These are phyloP conservation scores for Lasiommata megera DNA, from an alignment of 2,888 invertebrate species.

Conservation along the genomic window DNA sequence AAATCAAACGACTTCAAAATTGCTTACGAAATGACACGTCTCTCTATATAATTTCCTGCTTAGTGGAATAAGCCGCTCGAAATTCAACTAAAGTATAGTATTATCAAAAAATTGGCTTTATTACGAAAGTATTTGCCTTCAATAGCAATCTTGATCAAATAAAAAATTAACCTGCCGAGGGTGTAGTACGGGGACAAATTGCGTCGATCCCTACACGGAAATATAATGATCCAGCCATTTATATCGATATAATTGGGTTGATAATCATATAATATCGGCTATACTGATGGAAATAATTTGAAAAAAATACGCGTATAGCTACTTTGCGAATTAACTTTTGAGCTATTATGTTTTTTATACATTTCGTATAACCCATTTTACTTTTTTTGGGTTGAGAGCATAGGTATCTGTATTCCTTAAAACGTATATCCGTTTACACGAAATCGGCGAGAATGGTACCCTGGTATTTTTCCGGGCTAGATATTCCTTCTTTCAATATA, in stretches of 20 bases:
- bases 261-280: constrained; percentile 11
- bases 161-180: constrained; percentile 70
- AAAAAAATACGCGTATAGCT: not conserved
- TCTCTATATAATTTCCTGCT: constrained; percentile 62
- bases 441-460: too few relatives aligned
- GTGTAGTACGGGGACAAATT: constrained; percentile 65
- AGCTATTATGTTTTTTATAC: too few relatives aligned
- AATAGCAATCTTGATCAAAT: constrained; percentile 73
- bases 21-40: constrained; percentile 69
- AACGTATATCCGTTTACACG: too few relatives aligned
- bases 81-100: constrained; percentile 53
- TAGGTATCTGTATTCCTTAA: too few relatives aligned
- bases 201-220: constrained; percentile 55
- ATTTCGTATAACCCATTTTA: too few relatives aligned
- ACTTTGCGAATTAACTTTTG: too few relatives aligned
- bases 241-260: constrained; percentile 18
- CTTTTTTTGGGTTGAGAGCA: too few relatives aligned
- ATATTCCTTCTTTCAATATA: too few relatives aligned
- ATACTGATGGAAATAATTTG: not conserved
- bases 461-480: too few relatives aligned
- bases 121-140: constrained; percentile 69
- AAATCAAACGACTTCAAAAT: constrained; percentile 67
- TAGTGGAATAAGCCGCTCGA: constrained; percentile 54
- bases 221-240: constrained; percentile 19
- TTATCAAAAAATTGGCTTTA: constrained; percentile 79